Evolutionary conservation across 2,888 invertebrate genomes (phyloP).

Genomic region (Osedax fenrisi): DNA sequence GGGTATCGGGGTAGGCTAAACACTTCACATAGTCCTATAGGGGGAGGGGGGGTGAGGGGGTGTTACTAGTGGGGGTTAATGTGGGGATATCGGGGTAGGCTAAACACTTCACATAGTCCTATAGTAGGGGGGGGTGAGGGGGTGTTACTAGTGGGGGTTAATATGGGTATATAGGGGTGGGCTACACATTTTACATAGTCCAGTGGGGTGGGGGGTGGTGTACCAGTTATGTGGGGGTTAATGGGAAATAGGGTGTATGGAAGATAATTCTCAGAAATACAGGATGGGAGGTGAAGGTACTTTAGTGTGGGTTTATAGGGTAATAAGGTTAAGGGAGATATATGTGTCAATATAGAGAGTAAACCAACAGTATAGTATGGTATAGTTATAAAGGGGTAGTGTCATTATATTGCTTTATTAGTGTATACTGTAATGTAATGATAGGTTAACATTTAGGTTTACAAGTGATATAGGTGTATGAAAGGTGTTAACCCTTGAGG

Average conservation of each 20-base stretch:
- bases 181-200: conserved; percentile 96
- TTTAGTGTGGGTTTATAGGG: not conserved
- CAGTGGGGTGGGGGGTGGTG: conserved; percentile 39
- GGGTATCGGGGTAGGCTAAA: conserved; percentile 69
- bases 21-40: conserved; percentile 82
- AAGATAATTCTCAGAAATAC: conserved; percentile 88
- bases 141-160: not conserved
- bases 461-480: no score
- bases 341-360: no score
- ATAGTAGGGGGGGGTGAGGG: conserved; percentile 4
- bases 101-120: conserved; percentile 88
- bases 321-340: no score
- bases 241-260: conserved; percentile 64
- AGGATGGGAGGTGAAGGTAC: not conserved
- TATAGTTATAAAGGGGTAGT: no score
- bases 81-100: conserved; percentile 64
- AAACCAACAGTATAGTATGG: no score
- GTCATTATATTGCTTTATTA: no score
- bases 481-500: no score
- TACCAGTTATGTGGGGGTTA: not conserved
- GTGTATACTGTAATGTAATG: no score
- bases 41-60: not conserved
- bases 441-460: no score
- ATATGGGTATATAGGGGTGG: conserved; percentile 58
- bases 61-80: not conserved